Base-by-base conservation (phyloP, 2,888 invertebrate species). In the Bembecia ichneumoniformis region DNA sequence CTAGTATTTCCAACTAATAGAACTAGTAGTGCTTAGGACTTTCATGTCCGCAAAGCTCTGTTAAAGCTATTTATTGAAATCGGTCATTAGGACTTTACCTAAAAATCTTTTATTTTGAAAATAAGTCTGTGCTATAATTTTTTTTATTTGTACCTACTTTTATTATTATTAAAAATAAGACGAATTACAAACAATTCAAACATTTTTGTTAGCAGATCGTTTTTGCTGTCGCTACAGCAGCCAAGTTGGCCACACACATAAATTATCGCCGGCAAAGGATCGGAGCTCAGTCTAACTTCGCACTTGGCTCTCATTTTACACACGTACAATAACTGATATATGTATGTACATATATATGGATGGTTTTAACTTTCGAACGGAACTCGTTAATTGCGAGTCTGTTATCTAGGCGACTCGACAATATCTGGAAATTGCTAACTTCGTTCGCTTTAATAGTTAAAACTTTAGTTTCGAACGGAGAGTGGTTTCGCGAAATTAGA, bases 291-390 rank as follows among this genome's bases (percentile, higher is more conserved):
- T 80, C 82, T 79, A 87, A 86, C 86, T 86, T 83, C 80, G 71
- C 86, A 84, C 86, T 86, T 86, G 71, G 66, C 74, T 65, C 83
- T 82, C 83, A 86, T 86, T 80, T 86, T 81, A 81, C 77, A 81
- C 77, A 77, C 75, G 66, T 28, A 28, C 28, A 28, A 28, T 28
- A 28, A 28, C 9, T 28, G 28, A 28, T 28, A 28, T 28, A 9
- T 28, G 28, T 28, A 86, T 79, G 80, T 81, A 75, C 83, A 84
- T 81, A 74, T 82, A 73, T 82, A 83, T 71, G 80, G 61, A 74
- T 61, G 74, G 77, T 74, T 68, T 68, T 67, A 83, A 84, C 81
- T 84, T 77, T 63, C 64, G 64, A 61, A 60, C 64, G 64, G 62
- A 71, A 74, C 74, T 74, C 64, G 58, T 68, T 83, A 84, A 84